Conservation (phyloP, 2,797 vertebrate genomes). For the Gila robusta region DNA sequence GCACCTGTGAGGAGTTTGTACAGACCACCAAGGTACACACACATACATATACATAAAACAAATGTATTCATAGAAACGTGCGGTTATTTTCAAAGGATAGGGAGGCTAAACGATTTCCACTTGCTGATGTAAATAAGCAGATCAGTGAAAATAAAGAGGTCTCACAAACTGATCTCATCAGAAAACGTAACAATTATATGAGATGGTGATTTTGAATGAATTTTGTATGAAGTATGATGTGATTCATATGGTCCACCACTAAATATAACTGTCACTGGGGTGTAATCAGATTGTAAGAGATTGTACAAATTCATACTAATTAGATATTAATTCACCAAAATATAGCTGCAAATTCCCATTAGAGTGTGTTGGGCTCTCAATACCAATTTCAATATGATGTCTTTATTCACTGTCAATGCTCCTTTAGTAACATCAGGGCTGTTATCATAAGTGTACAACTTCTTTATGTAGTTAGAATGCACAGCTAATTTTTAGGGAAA, state of each 20-base stretch:
- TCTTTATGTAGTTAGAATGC: neutral
- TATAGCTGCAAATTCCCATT: neutral
- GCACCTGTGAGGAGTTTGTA: constrained; percentile 89
- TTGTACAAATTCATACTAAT: neutral
- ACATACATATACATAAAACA: neutral
- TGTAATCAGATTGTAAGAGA: neutral
- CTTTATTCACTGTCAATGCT: neutral
- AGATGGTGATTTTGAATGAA: neutral
- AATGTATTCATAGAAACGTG: neutral
- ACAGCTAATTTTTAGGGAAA: neutral
- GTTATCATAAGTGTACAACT: neutral
- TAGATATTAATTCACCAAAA: neutral
- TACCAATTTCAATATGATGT: neutral
- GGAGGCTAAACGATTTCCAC: neutral
- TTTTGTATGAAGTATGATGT: neutral
- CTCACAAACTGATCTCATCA: neutral
- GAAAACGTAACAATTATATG: neutral
- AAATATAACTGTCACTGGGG: neutral
- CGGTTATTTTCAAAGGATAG: neutral
- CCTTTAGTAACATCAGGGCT: neutral
- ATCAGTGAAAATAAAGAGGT: neutral
- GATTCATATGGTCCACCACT: neutral
- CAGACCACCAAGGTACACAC: constrained; percentile 86
- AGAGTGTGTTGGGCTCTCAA: neutral
- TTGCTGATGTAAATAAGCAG: neutral